A percentile compares a stretch with the other conserved stretches of the same genome.
These are phyloP conservation scores for Lipophrys pholis DNA, from an alignment of 2,113 vertebrate species.

Conservation along the genomic window DNA sequence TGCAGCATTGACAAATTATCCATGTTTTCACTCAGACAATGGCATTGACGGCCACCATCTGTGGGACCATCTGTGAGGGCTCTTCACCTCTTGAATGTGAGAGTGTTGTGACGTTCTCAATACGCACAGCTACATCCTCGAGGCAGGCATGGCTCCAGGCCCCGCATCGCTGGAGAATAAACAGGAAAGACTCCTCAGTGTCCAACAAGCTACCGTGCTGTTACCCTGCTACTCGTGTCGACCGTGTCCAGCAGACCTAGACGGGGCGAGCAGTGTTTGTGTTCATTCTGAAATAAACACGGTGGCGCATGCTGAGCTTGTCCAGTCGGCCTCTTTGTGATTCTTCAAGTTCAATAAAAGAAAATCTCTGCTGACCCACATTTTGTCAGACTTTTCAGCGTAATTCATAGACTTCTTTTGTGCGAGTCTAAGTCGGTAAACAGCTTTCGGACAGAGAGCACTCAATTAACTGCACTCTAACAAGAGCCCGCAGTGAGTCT, in stretches of 20 bases:
- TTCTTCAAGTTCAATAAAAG: conserved; percentile 10
- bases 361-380: conserved; percentile 14
- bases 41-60: conserved; percentile 73
- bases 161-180: conserved; percentile 69
- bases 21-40: conserved; percentile 62
- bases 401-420: conserved; percentile 27
- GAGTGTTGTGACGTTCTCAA: conserved; percentile 42
- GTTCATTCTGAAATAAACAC: conserved; percentile 55
- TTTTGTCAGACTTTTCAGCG: conserved; percentile 23
- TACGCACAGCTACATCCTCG: conserved; percentile 52
- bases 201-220: conserved; percentile 67
- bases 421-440: conserved; percentile 24
- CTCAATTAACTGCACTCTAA: conserved; percentile 56
- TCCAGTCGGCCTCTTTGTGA: neutral
- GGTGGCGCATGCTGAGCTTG: neutral
- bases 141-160: conserved; percentile 66
- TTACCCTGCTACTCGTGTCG: conserved; percentile 39
- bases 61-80: conserved; percentile 77
- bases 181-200: conserved; percentile 75
- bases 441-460: conserved; percentile 23
- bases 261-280: conserved; percentile 6
- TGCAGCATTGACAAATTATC: conserved; percentile 50
- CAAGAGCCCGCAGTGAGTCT: conserved; percentile 51
- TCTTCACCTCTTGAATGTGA: conserved; percentile 65
- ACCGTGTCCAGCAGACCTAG: conserved; percentile 25